phyloP scores from a whole-genome alignment of 2,888 invertebrate species.

The Vanessa cardui region DNA sequence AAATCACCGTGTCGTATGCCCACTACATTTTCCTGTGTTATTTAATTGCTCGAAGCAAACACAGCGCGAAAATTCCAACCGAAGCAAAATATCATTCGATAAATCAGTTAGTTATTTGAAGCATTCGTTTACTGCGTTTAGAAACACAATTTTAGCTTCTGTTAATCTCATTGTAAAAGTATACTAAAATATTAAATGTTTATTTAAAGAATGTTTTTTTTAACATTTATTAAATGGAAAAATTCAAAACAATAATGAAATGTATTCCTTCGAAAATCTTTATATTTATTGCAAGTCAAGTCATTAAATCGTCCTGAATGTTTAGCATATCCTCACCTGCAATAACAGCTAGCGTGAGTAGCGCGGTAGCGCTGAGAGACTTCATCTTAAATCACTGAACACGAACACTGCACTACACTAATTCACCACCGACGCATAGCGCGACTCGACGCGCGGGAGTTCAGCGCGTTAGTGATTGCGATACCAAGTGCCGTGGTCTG shows the following conservation, averaged over 20 bases:
- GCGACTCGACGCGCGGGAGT: constrained; percentile 68
- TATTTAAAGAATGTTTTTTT: too few species aligned
- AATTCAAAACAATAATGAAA: too few species aligned
- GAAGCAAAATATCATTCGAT: constrained; percentile 18
- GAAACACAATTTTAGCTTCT: too few species aligned
- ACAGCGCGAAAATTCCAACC: constrained; percentile 29
- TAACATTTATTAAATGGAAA: too few species aligned
- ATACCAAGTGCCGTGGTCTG: constrained; percentile 46
- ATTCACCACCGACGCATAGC: constrained; percentile 75
- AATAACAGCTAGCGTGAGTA: constrained; percentile 61
- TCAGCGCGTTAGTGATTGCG: constrained; percentile 64
- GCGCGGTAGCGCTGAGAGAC: constrained; percentile 68
- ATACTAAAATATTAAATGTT: not conserved
- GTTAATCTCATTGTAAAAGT: not conserved
- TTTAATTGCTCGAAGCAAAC: constrained; percentile 29
- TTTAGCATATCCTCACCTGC: constrained; percentile 58
- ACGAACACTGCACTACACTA: constrained; percentile 68
- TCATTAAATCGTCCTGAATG: not conserved
- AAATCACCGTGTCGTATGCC: not conserved
- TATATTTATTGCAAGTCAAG: too few species aligned
- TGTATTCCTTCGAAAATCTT: too few species aligned
- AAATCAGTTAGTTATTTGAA: not conserved
- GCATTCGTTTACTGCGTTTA: too few species aligned
- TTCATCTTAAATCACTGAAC: constrained; percentile 64
- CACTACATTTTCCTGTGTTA: constrained; percentile 22